Evolutionary conservation across 2,888 invertebrate species (phyloP).

Genomic region (Diploptera punctata): DNA sequence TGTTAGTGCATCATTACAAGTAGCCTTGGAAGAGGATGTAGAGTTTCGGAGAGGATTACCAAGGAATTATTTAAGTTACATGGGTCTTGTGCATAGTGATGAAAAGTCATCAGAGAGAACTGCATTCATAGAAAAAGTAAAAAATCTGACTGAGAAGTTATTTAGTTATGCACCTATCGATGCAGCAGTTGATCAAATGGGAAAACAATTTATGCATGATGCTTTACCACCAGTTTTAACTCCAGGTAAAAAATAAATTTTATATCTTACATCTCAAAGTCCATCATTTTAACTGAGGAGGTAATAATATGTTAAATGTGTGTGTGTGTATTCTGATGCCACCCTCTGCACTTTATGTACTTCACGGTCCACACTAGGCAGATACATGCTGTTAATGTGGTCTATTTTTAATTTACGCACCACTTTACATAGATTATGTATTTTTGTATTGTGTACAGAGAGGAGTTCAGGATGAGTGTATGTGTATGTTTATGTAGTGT

Average conservation of each 20-base stretch:
- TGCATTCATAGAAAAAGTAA: conserved; percentile 51
- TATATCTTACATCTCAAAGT: conserved; percentile 1
- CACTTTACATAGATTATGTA: too few species aligned
- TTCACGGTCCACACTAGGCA: too few species aligned
- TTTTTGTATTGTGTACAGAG: too few species aligned
- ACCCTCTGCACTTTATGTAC: too few species aligned
- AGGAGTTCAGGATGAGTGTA: too few species aligned
- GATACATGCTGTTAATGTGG: too few species aligned
- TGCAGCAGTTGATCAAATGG: conserved; percentile 85
- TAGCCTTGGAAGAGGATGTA: conserved; percentile 72
- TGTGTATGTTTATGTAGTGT: too few species aligned
- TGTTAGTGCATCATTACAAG: conserved; percentile 77
- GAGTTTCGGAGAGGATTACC: conserved; percentile 83
- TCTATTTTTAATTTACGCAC: too few species aligned
- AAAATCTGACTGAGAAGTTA: conserved; percentile 53
- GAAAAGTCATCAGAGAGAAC: conserved; percentile 50
- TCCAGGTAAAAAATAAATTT: conserved; percentile 50
- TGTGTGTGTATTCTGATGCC: too few species aligned
- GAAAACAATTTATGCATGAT: conserved; percentile 82
- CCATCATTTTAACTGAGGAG: background rate
- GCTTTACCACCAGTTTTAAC: conserved; percentile 84
- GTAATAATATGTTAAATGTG: too few species aligned
- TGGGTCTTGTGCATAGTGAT: conserved; percentile 74
- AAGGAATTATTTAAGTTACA: conserved; percentile 73
- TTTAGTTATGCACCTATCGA: conserved; percentile 63